Conservation (phyloP, 2,888 invertebrate genomes). For the Cantharis lateralis region DNA sequence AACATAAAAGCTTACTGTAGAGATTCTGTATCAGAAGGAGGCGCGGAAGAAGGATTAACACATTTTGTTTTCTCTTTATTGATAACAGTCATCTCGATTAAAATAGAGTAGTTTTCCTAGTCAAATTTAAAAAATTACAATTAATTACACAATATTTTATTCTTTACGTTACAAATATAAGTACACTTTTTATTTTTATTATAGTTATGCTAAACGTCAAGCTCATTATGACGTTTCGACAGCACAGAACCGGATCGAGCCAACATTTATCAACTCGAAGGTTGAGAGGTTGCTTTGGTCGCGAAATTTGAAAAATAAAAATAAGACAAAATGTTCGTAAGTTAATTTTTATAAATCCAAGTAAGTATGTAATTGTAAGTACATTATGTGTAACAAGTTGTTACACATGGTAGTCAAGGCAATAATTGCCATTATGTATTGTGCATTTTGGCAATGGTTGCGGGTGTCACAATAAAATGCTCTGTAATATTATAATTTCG, state of each 20-base stretch:
- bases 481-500: too few species aligned
- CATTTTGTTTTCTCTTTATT: conserved; percentile 40
- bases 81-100: conserved; percentile 44
- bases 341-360: too few species aligned
- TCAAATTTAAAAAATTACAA: not conserved
- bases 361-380: too few species aligned
- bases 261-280: not conserved
- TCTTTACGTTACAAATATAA: not conserved
- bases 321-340: too few species aligned
- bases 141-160: not conserved
- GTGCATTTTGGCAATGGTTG: too few species aligned
- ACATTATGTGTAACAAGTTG: too few species aligned
- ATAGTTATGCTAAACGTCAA: not conserved
- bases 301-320: too few species aligned
- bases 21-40: conserved; percentile 45
- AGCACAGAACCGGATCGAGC: not conserved
- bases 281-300: too few species aligned
- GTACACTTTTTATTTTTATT: not conserved
- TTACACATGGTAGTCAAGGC: too few species aligned
- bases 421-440: too few species aligned
- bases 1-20: conserved; percentile 40
- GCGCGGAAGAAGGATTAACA: conserved; percentile 37
- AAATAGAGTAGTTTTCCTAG: not conserved
- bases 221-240: not conserved
- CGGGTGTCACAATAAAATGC: too few species aligned